Evolutionary conservation across 2,888 invertebrate genomes (phyloP).

Genomic region (Ommatoiulus sabulosus): DNA sequence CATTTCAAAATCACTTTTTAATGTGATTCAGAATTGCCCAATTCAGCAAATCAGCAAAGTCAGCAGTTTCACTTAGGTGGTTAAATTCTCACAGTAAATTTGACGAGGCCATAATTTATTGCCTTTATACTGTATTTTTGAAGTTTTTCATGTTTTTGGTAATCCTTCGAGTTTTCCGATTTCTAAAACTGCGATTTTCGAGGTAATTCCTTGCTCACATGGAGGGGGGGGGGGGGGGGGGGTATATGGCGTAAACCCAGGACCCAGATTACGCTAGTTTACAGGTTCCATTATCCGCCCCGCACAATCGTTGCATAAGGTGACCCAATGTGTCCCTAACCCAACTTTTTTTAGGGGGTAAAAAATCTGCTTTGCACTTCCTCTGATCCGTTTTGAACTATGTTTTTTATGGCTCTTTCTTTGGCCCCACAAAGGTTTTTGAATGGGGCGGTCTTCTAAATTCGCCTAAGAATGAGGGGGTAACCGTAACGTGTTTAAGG

Average conservation of each 20-base stretch:
- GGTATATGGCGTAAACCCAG: background rate
- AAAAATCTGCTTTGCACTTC: constrained; percentile 50
- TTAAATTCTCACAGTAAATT: too few species aligned
- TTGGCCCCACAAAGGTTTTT: constrained; percentile 44
- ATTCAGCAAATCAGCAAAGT: too few species aligned
- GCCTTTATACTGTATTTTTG: background rate
- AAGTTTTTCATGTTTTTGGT: background rate
- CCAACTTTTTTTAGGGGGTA: constrained; percentile 40
- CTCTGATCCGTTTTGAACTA: constrained; percentile 44
- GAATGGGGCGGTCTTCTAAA: constrained; percentile 49
- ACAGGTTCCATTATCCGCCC: constrained; percentile 17
- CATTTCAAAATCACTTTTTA: too few species aligned
- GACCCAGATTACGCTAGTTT: constrained; percentile 29
- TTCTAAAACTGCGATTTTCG: background rate
- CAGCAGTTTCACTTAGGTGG: too few species aligned
- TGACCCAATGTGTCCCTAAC: constrained; percentile 46
- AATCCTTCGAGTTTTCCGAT: background rate
- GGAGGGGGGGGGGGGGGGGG: too few species aligned
- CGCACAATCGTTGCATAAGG: background rate
- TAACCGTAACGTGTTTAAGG: constrained; percentile 46
- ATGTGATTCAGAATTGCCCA: too few species aligned
- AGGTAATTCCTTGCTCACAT: background rate
- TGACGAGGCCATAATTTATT: background rate
- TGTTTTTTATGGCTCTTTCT: constrained; percentile 52
- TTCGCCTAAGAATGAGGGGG: constrained; percentile 50